A percentile compares a stretch with the other conserved stretches of the same genome.
These are phyloP conservation scores for Chiloscyllium punctatum DNA, from an alignment of 2,797 vertebrate species.

Conservation along the genomic window DNA sequence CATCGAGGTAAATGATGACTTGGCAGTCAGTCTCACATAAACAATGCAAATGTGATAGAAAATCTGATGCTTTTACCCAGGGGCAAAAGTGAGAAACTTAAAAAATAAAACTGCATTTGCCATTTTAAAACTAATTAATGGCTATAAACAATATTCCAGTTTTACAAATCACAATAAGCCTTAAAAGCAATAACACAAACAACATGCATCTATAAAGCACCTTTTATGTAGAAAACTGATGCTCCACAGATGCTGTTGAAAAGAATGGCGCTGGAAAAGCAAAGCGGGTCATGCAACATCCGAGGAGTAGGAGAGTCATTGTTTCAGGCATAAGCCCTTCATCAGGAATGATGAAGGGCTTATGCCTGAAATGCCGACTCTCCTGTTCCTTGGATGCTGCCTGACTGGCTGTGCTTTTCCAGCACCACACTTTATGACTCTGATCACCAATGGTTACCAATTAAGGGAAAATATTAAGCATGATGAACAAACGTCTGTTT, in stretches of 20 bases:
- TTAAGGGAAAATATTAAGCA: background rate
- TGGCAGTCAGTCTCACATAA: background rate
- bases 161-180: background rate
- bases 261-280: too few relatives aligned
- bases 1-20: background rate
- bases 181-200: background rate
- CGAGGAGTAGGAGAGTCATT: too few relatives aligned
- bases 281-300: too few relatives aligned
- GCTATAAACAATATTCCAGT: background rate
- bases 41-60: background rate
- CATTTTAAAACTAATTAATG: background rate
- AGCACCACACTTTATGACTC: too few relatives aligned
- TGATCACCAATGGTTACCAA: background rate
- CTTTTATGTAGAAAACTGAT: background rate
- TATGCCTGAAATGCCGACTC: too few relatives aligned
- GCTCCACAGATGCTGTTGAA: background rate
- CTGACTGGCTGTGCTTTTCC: too few relatives aligned
- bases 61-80: background rate
- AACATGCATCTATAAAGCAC: background rate
- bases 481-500: background rate
- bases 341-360: too few relatives aligned
- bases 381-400: too few relatives aligned
- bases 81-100: background rate
- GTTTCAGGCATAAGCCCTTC: too few relatives aligned
- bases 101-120: background rate